Percentiles rank a stretch among this genome's conserved stretches.
phyloP scores from a whole-genome alignment of 2,888 invertebrate genomes.

The Ceriagrion tenellum region DNA sequence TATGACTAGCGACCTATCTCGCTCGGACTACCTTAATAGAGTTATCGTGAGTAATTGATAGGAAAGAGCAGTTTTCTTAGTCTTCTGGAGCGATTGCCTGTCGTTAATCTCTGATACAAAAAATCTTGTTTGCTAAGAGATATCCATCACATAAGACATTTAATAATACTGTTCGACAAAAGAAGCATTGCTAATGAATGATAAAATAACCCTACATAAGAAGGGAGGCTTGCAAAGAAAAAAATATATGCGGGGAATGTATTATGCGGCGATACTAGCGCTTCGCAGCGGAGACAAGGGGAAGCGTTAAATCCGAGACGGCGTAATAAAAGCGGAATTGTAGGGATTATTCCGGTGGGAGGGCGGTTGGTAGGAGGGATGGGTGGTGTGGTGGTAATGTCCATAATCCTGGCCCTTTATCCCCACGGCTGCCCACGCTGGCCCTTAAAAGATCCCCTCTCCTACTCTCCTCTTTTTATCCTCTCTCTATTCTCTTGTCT shows the following conservation, averaged over 20 bases:
- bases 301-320: conserved; percentile 61
- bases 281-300: background rate
- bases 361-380: background rate
- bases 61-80: too few relatives aligned
- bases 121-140: too few relatives aligned
- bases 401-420: conserved; percentile 29
- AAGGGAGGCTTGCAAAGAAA: background rate
- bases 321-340: conserved; percentile 35
- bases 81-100: too few relatives aligned
- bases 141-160: too few relatives aligned
- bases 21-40: too few relatives aligned
- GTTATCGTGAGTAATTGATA: too few relatives aligned
- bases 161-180: too few relatives aligned
- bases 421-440: background rate
- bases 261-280: background rate
- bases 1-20: too few relatives aligned
- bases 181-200: too few relatives aligned
- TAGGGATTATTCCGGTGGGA: conserved; percentile 12
- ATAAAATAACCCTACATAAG: too few relatives aligned
- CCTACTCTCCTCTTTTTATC: background rate
- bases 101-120: too few relatives aligned
- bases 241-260: background rate
- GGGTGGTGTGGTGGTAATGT: background rate
- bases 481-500: background rate
- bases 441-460: conserved; percentile 7